Percentiles rank a stretch among this genome's conserved stretches.
These are phyloP conservation scores for Sebastes nivosus DNA, from an alignment of 2,797 vertebrate species.

Conservation along the genomic window DNA sequence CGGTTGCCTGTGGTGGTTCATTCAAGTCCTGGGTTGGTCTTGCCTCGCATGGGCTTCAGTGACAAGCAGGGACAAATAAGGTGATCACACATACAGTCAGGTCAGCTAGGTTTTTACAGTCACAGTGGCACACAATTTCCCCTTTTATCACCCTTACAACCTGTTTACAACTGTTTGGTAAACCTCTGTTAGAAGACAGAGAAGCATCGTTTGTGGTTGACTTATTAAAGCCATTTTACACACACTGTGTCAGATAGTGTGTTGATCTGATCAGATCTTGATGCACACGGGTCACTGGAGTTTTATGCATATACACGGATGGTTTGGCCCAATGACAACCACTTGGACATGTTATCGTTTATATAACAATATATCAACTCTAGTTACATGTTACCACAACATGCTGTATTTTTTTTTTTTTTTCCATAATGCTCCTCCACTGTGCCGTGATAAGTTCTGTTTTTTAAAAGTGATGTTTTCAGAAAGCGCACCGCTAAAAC, in stretches of 20 bases:
- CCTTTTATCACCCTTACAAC: neutral
- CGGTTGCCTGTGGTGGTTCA: slow-evolving; percentile 92
- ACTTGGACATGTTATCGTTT: neutral
- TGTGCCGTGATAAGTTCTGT: neutral
- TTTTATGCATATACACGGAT: neutral
- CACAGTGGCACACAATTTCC: neutral
- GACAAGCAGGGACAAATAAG: slow-evolving; percentile 92
- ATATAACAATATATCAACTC: neutral
- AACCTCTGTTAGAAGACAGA: neutral
- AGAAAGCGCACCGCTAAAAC: neutral
- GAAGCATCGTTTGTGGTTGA: too few relatives aligned
- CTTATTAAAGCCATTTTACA: neutral
- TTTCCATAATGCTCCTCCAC: neutral
- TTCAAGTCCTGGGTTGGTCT: slow-evolving; percentile 91
- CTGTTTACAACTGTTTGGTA: neutral
- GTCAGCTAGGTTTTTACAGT: neutral
- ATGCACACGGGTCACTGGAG: neutral
- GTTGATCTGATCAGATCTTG: neutral
- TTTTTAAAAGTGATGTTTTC: neutral
- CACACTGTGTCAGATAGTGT: neutral
- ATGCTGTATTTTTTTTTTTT: neutral
- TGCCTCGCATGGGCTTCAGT: slow-evolving; percentile 90
- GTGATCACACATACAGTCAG: slow-evolving; percentile 53
- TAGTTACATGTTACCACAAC: neutral
- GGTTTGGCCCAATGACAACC: neutral